Conservation (phyloP, 64 coral and sea anemone genomes). For the Porites lutea region DNA sequence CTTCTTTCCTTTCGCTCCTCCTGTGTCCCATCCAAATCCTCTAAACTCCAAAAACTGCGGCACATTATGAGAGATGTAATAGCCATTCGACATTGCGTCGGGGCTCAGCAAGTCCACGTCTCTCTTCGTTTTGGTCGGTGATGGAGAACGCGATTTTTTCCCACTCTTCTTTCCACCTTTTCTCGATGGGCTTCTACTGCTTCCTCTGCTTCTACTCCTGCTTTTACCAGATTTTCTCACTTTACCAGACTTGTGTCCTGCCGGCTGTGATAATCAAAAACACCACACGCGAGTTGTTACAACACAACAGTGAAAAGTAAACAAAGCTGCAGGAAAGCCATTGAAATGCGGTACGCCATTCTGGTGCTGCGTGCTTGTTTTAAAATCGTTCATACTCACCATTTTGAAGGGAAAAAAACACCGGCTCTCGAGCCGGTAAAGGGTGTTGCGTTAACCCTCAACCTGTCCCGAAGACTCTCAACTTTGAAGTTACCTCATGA, state of each 20-base stretch:
- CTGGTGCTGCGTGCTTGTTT: background rate
- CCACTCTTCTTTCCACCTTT: constrained; percentile 85
- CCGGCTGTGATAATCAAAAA: constrained; percentile 40
- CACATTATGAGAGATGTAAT: constrained; percentile 96
- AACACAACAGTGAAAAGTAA: background rate
- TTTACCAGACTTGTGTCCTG: constrained; percentile 44
- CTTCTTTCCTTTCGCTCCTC: constrained; percentile 74
- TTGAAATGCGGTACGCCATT: background rate
- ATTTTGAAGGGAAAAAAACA: background rate
- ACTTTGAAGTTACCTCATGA: background rate
- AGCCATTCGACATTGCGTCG: constrained; percentile 95
- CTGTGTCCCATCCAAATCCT: constrained; percentile 90
- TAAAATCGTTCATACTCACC: background rate
- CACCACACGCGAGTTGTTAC: background rate
- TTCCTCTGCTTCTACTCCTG: constrained; percentile 82
- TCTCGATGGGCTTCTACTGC: constrained; percentile 80
- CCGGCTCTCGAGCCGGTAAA: background rate
- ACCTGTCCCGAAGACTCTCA: background rate
- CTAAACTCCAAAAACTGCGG: constrained; percentile 84
- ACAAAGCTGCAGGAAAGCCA: constrained; percentile 7
- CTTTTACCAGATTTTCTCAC: constrained; percentile 84
- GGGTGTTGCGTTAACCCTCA: too few relatives aligned
- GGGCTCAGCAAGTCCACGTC: constrained; percentile 82
- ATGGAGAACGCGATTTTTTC: constrained; percentile 79
- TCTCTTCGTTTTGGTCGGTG: constrained; percentile 73